phyloP scores from a whole-genome alignment of 2,888 invertebrate species.

The Ferdinandea cuprea region DNA sequence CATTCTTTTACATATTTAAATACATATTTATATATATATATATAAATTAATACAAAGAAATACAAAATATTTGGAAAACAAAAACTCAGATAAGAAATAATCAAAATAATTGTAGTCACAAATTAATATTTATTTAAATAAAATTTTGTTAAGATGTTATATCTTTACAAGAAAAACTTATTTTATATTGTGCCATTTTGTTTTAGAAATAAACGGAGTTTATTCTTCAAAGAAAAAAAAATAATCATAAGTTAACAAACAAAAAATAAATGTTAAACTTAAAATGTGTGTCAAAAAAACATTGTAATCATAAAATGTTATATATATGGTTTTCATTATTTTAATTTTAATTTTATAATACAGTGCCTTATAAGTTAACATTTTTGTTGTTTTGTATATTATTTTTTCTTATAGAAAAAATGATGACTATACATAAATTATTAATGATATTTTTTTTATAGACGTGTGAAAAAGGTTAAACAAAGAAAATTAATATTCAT shows the following conservation, averaged over 20 bases:
- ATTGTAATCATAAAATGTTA: not conserved
- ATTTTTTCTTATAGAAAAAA: slow-evolving; percentile 6
- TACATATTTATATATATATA: not conserved
- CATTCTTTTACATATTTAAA: slow-evolving; percentile 5
- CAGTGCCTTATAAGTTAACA: slow-evolving; percentile 71
- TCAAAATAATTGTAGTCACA: slow-evolving; percentile 41
- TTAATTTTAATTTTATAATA: slow-evolving; percentile 30
- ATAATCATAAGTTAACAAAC: slow-evolving; percentile 1
- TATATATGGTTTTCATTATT: not conserved
- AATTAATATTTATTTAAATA: slow-evolving; percentile 36
- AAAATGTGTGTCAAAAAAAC: slow-evolving; percentile 16
- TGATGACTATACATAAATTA: slow-evolving; percentile 2
- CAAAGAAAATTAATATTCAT: slow-evolving; percentile 7
- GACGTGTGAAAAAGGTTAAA: not conserved
- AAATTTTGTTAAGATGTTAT: slow-evolving; percentile 30
- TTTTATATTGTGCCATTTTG: slow-evolving; percentile 47
- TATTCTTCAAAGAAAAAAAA: slow-evolving; percentile 10
- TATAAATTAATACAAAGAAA: slow-evolving; percentile 10
- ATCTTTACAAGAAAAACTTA: slow-evolving; percentile 21
- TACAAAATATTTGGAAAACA: slow-evolving; percentile 10
- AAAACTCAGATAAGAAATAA: slow-evolving; percentile 41
- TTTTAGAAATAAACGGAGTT: slow-evolving; percentile 31
- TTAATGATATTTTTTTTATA: not conserved
- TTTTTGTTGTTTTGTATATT: slow-evolving; percentile 15
- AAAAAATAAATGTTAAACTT: not conserved